These are phyloP conservation scores for Apeltes quadracus DNA, from an alignment of 2,113 vertebrate species.

Conservation along the genomic window DNA sequence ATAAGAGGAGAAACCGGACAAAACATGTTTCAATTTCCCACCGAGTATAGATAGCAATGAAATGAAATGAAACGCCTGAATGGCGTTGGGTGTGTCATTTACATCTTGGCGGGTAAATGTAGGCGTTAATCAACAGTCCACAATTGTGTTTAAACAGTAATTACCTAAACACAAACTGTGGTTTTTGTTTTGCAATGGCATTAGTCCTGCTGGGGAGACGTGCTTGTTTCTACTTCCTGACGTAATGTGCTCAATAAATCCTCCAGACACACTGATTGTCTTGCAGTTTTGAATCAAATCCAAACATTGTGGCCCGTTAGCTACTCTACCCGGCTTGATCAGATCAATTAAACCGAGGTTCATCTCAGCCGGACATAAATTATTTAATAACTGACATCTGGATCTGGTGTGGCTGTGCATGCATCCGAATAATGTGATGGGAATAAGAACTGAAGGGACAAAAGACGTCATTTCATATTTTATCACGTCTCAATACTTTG, in stretches of 20 bases:
- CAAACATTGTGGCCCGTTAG: conserved; percentile 64
- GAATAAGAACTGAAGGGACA: conserved; percentile 19
- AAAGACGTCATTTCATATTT: conserved; percentile 1
- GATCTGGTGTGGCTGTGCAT: conserved; percentile 47
- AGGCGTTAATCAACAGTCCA: conserved; percentile 49
- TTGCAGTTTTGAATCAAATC: conserved; percentile 54
- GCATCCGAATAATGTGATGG: conserved; percentile 27
- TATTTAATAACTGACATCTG: conserved; percentile 77
- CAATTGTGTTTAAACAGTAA: conserved; percentile 44
- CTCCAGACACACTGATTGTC: conserved; percentile 42
- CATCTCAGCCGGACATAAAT: conserved; percentile 74
- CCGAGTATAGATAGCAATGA: conserved; percentile 11
- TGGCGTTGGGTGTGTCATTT: conserved; percentile 28
- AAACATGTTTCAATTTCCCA: conserved; percentile 45
- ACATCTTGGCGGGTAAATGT: conserved; percentile 23
- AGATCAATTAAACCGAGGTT: conserved; percentile 82
- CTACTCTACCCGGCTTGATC: conserved; percentile 57
- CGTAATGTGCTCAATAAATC: conserved; percentile 73
- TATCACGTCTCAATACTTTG: not conserved
- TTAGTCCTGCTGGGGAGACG: conserved; percentile 59
- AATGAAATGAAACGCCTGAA: conserved; percentile 37
- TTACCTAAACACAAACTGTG: conserved; percentile 55
- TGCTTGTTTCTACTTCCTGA: conserved; percentile 53
- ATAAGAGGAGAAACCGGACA: conserved; percentile 21
- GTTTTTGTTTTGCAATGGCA: conserved; percentile 49